phyloP scores from a whole-genome alignment of 2,888 invertebrate genomes.

The Baronia brevicornis region DNA sequence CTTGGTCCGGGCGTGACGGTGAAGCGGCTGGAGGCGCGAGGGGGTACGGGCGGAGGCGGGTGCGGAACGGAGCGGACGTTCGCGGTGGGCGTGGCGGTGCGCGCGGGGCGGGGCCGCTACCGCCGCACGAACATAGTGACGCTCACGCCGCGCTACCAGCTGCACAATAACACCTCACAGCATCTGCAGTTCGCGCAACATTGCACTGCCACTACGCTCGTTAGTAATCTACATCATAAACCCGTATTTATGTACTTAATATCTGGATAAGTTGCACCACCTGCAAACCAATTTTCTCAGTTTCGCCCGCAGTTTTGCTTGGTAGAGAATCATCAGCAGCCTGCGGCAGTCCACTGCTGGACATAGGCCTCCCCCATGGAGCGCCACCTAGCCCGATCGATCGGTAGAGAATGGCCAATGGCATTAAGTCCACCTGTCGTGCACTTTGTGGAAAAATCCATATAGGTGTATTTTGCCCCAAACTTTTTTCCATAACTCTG shows the following conservation, averaged over 20 bases:
- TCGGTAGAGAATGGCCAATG: too few species aligned
- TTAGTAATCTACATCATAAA: conserved; percentile 45
- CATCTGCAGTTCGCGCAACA: conserved; percentile 92
- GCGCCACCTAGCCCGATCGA: too few species aligned
- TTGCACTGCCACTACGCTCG: conserved; percentile 84
- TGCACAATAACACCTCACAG: conserved; percentile 89
- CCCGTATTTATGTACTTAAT: background rate
- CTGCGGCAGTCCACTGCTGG: too few species aligned
- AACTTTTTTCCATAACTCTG: too few species aligned
- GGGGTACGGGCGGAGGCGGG: conserved; percentile 49
- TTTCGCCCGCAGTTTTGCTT: too few species aligned
- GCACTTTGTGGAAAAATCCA: too few species aligned
- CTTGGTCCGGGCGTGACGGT: conserved; percentile 87
- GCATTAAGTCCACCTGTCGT: too few species aligned
- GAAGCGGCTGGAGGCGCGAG: conserved; percentile 70
- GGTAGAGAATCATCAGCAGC: too few species aligned
- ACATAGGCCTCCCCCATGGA: too few species aligned
- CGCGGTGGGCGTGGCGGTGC: conserved; percentile 91
- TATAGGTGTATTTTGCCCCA: too few species aligned
- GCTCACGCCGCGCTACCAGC: conserved; percentile 92
- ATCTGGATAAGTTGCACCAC: background rate
- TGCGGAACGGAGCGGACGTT: conserved; percentile 74
- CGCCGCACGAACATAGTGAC: conserved; percentile 93
- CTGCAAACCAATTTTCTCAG: too few species aligned
- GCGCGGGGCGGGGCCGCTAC: conserved; percentile 92